Base-by-base conservation (phyloP, 2,113 vertebrate species). In the Neogale vison region DNA sequence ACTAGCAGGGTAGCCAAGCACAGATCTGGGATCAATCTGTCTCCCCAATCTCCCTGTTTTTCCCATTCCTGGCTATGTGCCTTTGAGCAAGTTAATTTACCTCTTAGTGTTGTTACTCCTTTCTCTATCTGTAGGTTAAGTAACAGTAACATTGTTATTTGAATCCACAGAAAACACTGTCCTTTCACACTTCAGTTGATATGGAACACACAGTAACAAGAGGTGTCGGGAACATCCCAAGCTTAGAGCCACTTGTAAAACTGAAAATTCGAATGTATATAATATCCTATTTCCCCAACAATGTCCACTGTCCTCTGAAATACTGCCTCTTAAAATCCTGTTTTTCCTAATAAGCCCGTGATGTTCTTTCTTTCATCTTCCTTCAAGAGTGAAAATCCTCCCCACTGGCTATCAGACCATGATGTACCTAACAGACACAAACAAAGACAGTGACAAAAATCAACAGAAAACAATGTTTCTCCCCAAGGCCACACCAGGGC, bases 61-160 rank as follows among this genome's bases (percentile, higher is more conserved):
- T 77, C n/a, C 39, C 57, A 7, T 89, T 71, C 99, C 74, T 96
- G 96, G 76, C 55, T 17, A 17, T 12, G 42, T 80, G 36, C 50
- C 45, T 65, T 72, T 69, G n/a, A 57, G 83, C 57, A 79, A 77
- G 47, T 77, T 29, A 87, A 69, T 76, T 77, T 24, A 81, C 57
- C 67, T 67, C 59, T 42, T 39, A 26, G 45, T 72, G 83, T 3
- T 34, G 83, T 5, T 34, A 34, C 29, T 65, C 45, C 36, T 89
- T 80, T 74, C 34, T 65, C 61, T 61, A 23, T 47, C 69, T 71
- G 45, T 77, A 90, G 45, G 47, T 24, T 24, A 47, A 57, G 55
- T 24, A 36, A 82, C 9, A 67, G 21, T 87, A 59, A 59, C 47
- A 42, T 36, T 36, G 42, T 36, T 45, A 83, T 47, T 47, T 47